Conservation (phyloP, 2,797 vertebrate species). For the Poecilia velifera region DNA sequence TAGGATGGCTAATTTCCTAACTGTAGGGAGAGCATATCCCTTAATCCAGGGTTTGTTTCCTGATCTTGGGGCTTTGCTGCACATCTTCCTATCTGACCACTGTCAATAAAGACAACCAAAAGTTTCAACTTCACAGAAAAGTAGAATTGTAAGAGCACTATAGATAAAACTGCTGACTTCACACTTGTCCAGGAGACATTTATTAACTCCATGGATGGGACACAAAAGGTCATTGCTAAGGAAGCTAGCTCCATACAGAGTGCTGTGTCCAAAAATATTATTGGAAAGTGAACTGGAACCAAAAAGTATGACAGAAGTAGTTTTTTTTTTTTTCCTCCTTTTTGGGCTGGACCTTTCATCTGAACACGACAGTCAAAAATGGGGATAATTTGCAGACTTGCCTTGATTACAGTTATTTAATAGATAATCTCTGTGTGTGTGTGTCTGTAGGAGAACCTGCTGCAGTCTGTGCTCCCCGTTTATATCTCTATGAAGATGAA, state of each 20-base stretch:
- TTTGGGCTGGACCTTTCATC: not conserved
- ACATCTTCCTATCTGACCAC: not conserved
- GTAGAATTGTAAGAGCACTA: not conserved
- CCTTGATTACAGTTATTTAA: constrained; percentile 33
- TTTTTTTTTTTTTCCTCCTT: not conserved
- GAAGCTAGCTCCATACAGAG: not conserved
- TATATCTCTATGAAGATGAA: constrained; percentile 99
- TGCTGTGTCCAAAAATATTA: not conserved
- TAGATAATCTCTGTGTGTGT: constrained; percentile 11
- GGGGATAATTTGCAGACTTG: not conserved
- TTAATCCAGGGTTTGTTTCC: constrained; percentile 23
- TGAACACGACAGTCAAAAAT: not conserved
- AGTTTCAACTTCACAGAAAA: not conserved
- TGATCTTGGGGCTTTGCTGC: not conserved
- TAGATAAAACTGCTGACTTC: not conserved
- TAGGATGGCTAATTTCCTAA: not conserved
- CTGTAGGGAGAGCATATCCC: not conserved
- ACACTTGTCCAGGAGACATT: not conserved
- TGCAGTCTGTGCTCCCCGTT: constrained; percentile 94
- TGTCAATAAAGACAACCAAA: not conserved
- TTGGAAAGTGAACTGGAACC: not conserved
- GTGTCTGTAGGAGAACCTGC: constrained; percentile 88
- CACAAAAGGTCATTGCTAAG: not conserved
- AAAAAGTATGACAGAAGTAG: not conserved
- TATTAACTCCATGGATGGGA: not conserved